phyloP scores from a whole-genome alignment of 2,113 vertebrate species.

The Columba janthina region DNA sequence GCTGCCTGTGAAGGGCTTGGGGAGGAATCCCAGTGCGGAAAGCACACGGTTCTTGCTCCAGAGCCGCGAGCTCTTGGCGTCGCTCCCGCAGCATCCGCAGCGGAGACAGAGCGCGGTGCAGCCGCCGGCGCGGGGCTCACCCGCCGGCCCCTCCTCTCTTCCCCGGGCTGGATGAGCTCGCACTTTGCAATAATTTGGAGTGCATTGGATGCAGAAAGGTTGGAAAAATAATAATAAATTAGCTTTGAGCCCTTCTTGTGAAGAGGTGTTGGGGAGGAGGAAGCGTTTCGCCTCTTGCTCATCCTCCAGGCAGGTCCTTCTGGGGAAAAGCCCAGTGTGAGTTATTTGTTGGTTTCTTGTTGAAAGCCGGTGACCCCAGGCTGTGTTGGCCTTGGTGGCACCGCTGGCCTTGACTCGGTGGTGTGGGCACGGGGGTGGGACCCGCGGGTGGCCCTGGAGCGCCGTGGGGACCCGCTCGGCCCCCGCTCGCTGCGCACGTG shows the following conservation, averaged over 20 bases:
- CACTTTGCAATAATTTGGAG: background rate
- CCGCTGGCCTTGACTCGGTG: background rate
- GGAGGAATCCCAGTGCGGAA: background rate
- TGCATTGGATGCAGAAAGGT: background rate
- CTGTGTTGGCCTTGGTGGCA: background rate
- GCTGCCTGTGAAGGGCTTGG: background rate
- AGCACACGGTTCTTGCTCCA: rapidly evolving
- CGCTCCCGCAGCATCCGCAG: rapidly evolving
- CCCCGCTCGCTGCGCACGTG: too few relatives aligned
- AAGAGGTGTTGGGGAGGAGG: background rate
- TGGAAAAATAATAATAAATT: background rate
- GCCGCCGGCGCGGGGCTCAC: rapidly evolving
- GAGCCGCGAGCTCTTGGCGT: rapidly evolving
- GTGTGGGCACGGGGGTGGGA: background rate
- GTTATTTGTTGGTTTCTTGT: background rate
- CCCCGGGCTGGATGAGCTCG: background rate
- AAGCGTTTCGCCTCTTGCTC: background rate
- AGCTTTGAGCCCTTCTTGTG: background rate
- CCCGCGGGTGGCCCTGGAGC: background rate
- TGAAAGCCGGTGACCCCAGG: background rate
- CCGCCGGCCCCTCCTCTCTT: background rate
- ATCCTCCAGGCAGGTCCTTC: background rate
- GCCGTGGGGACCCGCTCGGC: background rate
- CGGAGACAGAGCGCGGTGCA: background rate
- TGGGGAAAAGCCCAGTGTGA: background rate